Percentiles rank a stretch among this genome's conserved stretches.
These are phyloP conservation scores for Hirtodrosophila duncani DNA, from an alignment of 2,888 invertebrate species.

Conservation along the genomic window DNA sequence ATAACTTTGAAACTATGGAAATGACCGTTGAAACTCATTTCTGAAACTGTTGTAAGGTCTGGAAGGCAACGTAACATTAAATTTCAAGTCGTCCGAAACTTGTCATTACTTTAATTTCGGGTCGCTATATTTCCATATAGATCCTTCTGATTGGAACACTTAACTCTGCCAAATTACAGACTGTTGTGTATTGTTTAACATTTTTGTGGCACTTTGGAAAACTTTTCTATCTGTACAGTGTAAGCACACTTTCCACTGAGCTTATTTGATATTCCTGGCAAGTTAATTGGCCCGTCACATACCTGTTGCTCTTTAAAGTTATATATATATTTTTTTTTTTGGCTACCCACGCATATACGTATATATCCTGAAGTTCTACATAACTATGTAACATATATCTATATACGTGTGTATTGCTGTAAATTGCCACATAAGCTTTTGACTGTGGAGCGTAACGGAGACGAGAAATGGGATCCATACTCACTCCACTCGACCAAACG, in stretches of 20 bases:
- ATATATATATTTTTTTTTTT: neutral
- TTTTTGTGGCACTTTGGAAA: neutral
- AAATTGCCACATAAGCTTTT: conserved; percentile 33
- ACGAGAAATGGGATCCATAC: conserved; percentile 1
- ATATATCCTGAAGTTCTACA: conserved; percentile 6
- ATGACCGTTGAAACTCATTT: too few relatives aligned
- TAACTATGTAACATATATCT: neutral
- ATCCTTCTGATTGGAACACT: too few relatives aligned
- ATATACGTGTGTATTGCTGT: conserved; percentile 8
- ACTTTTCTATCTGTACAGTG: neutral
- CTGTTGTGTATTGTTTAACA: neutral
- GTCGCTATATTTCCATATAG: too few relatives aligned
- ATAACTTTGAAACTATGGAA: too few relatives aligned
- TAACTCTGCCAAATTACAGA: neutral
- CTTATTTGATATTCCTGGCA: conserved; percentile 23
- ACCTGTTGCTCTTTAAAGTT: conserved; percentile 53
- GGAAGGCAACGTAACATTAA: too few relatives aligned
- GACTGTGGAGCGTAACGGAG: neutral
- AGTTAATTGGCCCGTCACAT: conserved; percentile 56
- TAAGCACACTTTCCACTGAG: conserved; percentile 7
- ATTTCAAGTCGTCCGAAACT: too few relatives aligned
- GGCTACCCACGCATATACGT: neutral
- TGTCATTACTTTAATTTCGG: too few relatives aligned
- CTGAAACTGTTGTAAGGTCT: too few relatives aligned
- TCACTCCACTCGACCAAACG: conserved; percentile 42